Evolutionary conservation across 2,888 invertebrate species (phyloP).

Genomic region (Chrysolina americana): DNA sequence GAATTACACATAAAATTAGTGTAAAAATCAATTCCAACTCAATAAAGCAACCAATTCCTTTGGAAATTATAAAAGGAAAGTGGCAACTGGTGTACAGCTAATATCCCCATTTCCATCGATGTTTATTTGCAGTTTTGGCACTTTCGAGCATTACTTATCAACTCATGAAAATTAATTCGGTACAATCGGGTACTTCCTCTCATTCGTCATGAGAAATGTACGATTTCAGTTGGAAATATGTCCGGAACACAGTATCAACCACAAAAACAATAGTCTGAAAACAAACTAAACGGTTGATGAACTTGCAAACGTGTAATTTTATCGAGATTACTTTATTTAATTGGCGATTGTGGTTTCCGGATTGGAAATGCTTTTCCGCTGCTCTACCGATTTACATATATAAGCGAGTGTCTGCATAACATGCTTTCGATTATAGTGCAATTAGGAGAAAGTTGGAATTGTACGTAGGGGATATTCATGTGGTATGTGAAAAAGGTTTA

Average conservation of each 20-base stretch:
- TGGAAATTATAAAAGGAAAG: too few relatives aligned
- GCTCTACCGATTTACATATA: constrained; percentile 17
- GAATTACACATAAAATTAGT: too few relatives aligned
- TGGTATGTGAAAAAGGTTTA: background rate
- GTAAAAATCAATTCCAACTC: too few relatives aligned
- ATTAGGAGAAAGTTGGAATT: constrained; percentile 16
- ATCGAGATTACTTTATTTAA: constrained; percentile 41
- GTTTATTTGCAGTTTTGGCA: too few relatives aligned
- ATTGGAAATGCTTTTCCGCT: constrained; percentile 36
- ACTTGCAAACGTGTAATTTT: constrained; percentile 40
- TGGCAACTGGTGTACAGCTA: too few relatives aligned
- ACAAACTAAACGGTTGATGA: constrained; percentile 38
- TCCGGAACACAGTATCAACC: background rate
- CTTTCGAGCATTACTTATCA: too few relatives aligned
- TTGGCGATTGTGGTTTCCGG: constrained; percentile 39
- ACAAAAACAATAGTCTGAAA: background rate
- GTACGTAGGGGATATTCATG: background rate
- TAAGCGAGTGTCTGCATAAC: constrained; percentile 15
- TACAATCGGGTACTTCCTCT: too few relatives aligned
- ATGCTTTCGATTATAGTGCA: constrained; percentile 25
- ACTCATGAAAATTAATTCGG: too few relatives aligned
- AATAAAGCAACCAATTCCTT: too few relatives aligned
- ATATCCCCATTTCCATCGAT: too few relatives aligned
- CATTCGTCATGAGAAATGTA: too few relatives aligned
- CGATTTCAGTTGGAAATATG: background rate